A percentile compares a stretch with the other conserved stretches of the same genome.
Conservation (phyloP, 2,113 vertebrate genomes). For the Tetraodon nigroviridis region DNA sequence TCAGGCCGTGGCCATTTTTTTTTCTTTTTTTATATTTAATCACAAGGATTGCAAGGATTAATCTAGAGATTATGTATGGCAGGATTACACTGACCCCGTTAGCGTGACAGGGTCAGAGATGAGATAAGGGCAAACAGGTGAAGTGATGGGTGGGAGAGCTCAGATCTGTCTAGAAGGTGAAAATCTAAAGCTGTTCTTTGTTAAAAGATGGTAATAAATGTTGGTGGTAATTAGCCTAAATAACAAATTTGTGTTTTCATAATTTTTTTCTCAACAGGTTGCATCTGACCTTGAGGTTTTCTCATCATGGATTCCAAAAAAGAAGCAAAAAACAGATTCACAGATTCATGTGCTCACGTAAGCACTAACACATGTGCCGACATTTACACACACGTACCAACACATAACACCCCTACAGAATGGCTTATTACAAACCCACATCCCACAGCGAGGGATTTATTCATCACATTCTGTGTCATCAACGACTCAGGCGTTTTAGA, state of each 20-base stretch:
- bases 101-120: conserved; percentile 38
- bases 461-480: conserved; percentile 50
- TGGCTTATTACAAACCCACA: conserved; percentile 42
- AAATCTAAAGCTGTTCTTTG: too few relatives aligned
- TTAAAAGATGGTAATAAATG: too few relatives aligned
- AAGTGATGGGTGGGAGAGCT: conserved; percentile 2
- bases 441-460: conserved; percentile 52
- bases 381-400: conserved; percentile 28
- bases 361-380: conserved; percentile 35
- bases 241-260: background rate
- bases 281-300: background rate
- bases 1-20: conserved; percentile 43
- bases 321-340: conserved; percentile 1
- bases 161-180: too few relatives aligned
- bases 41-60: conserved; percentile 66
- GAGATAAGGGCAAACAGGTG: conserved; percentile 26
- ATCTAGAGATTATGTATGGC: conserved; percentile 55
- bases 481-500: conserved; percentile 39
- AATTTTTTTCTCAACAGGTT: background rate
- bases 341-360: conserved; percentile 16
- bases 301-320: conserved; percentile 3
- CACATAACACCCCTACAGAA: conserved; percentile 36
- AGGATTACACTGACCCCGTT: conserved; percentile 64
- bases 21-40: conserved; percentile 65
- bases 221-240: background rate